Evolutionary conservation across 1,140 invertebrate species (phyloP).

Genomic region (Polypedilum vanderplanki): DNA sequence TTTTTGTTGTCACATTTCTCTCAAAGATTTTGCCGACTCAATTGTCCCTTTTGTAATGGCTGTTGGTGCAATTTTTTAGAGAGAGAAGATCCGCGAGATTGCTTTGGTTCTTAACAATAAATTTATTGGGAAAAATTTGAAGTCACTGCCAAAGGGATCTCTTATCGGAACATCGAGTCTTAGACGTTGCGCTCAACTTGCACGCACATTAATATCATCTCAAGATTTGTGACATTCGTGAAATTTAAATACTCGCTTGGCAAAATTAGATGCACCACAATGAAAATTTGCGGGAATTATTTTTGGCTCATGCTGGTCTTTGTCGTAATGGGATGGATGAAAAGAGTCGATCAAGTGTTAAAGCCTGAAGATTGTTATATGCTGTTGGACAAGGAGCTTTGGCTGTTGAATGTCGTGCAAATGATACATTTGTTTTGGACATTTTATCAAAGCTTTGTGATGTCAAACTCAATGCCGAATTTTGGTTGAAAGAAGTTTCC

Average conservation of each 20-base stretch:
- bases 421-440: slow-evolving; percentile 58
- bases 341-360: slow-evolving; percentile 71
- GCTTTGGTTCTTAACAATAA: slow-evolving; percentile 77
- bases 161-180: slow-evolving; percentile 86
- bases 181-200: slow-evolving; percentile 79
- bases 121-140: slow-evolving; percentile 53
- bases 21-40: slow-evolving; percentile 93
- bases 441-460: slow-evolving; percentile 66
- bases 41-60: slow-evolving; percentile 77
- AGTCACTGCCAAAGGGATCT: slow-evolving; percentile 63
- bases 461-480: slow-evolving; percentile 65
- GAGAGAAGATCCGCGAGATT: slow-evolving; percentile 86
- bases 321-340: slow-evolving; percentile 79
- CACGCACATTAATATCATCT: slow-evolving; percentile 72
- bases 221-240: slow-evolving; percentile 72
- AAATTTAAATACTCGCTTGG: slow-evolving; percentile 80
- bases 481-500: slow-evolving; percentile 82
- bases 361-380: slow-evolving; percentile 68
- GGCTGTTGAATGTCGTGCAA: slow-evolving; percentile 80
- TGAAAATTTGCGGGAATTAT: slow-evolving; percentile 74
- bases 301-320: slow-evolving; percentile 82
- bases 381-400: slow-evolving; percentile 94
- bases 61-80: slow-evolving; percentile 81
- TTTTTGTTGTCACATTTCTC: slow-evolving; percentile 95
- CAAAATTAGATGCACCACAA: slow-evolving; percentile 65